phyloP scores from a whole-genome alignment of 2,888 invertebrate species.

The Cabera pusaria region DNA sequence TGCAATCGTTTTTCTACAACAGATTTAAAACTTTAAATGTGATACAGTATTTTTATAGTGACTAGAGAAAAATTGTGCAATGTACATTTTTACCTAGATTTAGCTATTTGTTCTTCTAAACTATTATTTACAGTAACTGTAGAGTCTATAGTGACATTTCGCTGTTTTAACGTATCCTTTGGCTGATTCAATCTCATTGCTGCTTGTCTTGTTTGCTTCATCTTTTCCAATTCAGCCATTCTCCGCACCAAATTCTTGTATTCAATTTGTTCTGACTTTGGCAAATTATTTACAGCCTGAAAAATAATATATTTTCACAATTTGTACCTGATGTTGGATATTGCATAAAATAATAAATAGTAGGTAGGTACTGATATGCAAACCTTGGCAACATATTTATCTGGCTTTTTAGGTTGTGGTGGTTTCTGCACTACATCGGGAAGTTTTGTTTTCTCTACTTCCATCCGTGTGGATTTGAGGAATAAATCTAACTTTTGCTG shows the following conservation, averaged over 20 bases:
- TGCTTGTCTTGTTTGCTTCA: constrained; percentile 67
- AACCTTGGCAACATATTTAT: constrained; percentile 75
- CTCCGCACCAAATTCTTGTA: constrained; percentile 73
- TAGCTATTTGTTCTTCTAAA: constrained; percentile 65
- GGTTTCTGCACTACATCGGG: constrained; percentile 58
- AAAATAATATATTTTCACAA: constrained; percentile 40
- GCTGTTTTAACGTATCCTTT: constrained; percentile 66
- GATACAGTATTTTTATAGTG: no score
- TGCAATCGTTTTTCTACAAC: constrained; percentile 72
- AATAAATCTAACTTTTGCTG: constrained; percentile 72
- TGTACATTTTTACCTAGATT: constrained; percentile 64
- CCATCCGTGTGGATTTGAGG: constrained; percentile 68
- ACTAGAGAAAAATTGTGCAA: no score
- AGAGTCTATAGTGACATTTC: constrained; percentile 52
- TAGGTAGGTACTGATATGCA: no score
- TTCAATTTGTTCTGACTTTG: constrained; percentile 76
- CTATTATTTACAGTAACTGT: constrained; percentile 35
- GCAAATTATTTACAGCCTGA: constrained; percentile 73
- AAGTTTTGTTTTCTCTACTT: constrained; percentile 61
- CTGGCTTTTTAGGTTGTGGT: constrained; percentile 45
- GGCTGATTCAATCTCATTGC: constrained; percentile 44
- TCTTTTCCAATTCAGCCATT: constrained; percentile 77
- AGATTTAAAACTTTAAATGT: no score
- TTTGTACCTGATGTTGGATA: no score
- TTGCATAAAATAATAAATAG: no score